Conservation (phyloP, 2,888 invertebrate genomes). For the Carpatolechia fugitivella region DNA sequence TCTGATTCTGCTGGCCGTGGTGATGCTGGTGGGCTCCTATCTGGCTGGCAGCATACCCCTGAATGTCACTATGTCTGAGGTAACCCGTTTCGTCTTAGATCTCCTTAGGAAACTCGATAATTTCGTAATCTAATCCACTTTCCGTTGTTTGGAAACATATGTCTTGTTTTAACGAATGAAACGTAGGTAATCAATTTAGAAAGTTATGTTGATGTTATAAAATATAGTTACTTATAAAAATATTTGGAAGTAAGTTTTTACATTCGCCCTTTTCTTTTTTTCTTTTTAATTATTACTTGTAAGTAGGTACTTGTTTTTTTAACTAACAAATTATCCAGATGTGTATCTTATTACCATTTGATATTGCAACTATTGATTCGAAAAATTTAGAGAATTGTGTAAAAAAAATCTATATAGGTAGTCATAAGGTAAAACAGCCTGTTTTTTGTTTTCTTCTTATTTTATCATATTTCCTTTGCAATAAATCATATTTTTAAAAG, state of each 20-base stretch:
- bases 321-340: too few relatives aligned
- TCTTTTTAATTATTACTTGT: neutral
- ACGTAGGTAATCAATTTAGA: slow-evolving; percentile 1
- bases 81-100: slow-evolving; percentile 48
- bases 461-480: too few relatives aligned
- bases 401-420: too few relatives aligned
- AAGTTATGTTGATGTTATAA: neutral
- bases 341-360: too few relatives aligned
- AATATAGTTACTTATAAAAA: neutral
- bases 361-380: too few relatives aligned
- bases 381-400: too few relatives aligned
- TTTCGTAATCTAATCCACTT: neutral
- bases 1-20: slow-evolving; percentile 88
- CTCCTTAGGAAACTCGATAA: neutral
- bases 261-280: too few relatives aligned
- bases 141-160: slow-evolving; percentile 4
- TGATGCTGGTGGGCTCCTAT: slow-evolving; percentile 98
- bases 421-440: too few relatives aligned
- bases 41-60: slow-evolving; percentile 96
- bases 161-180: neutral
- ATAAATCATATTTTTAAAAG: too few relatives aligned
- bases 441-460: too few relatives aligned
- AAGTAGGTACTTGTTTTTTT: neutral
- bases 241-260: too few relatives aligned
- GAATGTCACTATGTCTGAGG: slow-evolving; percentile 96